Evolutionary conservation across 2,113 vertebrate genomes (phyloP), one percentile per base, ranked within the genome.

Genomic region (Rissa tridactyla): DNA sequence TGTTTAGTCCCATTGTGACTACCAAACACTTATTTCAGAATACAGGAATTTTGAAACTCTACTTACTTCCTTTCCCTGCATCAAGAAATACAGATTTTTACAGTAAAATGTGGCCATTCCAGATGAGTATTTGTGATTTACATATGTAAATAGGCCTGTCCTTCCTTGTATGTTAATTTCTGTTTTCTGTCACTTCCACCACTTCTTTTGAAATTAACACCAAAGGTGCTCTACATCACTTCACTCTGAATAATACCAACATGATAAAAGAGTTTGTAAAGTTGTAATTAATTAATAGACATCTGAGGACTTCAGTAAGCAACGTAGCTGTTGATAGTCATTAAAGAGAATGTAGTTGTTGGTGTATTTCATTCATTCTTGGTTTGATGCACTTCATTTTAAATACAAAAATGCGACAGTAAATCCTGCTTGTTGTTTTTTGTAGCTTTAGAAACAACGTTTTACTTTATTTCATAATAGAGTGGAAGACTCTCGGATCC

Each of bases 361-460:
- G 44, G 60, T 80, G 62, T 89, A 72, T 85, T 95, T 96, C 36
- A 82, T 95, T 94, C 69, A 85, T 94, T 95, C 83, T 54, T 36
- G 61, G 16, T 84, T 76, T 65, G 62, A 58, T 91, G 25, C 51
- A 15, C 55, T 92, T 68, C 27, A 66, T 79, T 85, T 87, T 72
- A 94, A 91, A 92, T 90, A 95, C 54, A 90, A 46, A 91, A 85
- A 65, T 65, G 18, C 6, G 46, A 51, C 62, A 75, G 73, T 89
- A 91, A 91, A 70, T 61, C 5, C 22, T 82, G 81, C 22, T 57
- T 34, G 3, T 71, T 73, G 3, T 70, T 58, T 91, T 84, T 51
- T 88, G 23, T 90, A 73, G 62, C 34, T 81, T 77, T 73, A 68
- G 51, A 44, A 81, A 76, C 47, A 44, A 32, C 34, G 13, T 73